Percentiles rank a stretch among this genome's conserved stretches.
These are phyloP conservation scores for Anolis carolinensis DNA, from an alignment of 2,113 vertebrate genomes.

Conservation along the genomic window DNA sequence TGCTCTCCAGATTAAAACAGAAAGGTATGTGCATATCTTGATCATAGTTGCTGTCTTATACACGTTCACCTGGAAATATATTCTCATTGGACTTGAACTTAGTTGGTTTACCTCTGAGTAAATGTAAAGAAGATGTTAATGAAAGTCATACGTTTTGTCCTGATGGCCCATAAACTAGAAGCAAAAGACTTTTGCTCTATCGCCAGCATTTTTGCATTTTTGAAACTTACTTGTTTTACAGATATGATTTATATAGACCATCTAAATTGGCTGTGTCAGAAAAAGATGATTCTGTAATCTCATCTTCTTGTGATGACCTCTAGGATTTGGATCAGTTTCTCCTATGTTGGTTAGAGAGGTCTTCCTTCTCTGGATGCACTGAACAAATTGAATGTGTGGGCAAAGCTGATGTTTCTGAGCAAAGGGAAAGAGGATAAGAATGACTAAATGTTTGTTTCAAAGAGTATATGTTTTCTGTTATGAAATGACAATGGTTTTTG, in stretches of 20 bases:
- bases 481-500: rapidly evolving
- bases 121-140: too few relatives aligned
- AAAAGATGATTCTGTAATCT: neutral
- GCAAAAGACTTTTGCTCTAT: neutral
- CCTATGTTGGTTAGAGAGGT: neutral
- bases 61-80: neutral
- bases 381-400: neutral
- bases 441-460: neutral
- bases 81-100: neutral
- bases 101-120: too few relatives aligned
- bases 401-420: neutral
- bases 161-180: neutral
- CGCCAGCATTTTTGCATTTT: neutral
- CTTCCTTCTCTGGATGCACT: neutral
- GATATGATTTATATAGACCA: neutral
- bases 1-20: neutral
- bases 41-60: neutral
- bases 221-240: neutral
- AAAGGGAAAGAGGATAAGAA: rapidly evolving
- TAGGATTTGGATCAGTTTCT: neutral
- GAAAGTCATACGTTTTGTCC: neutral
- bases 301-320: neutral
- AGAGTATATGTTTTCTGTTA: neutral
- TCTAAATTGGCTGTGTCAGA: neutral
- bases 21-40: neutral